Percentiles rank a stretch among this genome's conserved stretches.
Evolutionary conservation across 2,113 vertebrate genomes (phyloP).

Genomic region (Choloepus hoffmanni): DNA sequence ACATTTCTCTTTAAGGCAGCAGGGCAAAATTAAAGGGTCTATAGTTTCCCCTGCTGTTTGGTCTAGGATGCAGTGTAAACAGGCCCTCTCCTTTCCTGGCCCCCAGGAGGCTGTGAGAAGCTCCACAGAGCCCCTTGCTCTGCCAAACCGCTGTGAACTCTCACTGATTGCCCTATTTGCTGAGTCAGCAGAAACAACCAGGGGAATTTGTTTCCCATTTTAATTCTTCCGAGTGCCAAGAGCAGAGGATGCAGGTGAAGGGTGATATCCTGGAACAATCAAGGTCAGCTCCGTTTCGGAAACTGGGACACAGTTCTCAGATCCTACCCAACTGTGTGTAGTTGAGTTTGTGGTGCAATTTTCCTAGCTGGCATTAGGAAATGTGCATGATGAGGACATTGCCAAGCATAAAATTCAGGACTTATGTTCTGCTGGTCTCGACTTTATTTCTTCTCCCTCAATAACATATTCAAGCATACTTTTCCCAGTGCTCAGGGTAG

Average conservation of each 20-base stretch:
- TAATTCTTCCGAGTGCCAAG: constrained; percentile 62
- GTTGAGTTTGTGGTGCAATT: not conserved
- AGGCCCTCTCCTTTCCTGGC: constrained; percentile 47
- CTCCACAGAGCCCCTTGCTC: constrained; percentile 50
- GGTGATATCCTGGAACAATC: constrained; percentile 63
- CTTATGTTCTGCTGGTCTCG: not conserved
- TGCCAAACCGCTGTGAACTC: constrained; percentile 68
- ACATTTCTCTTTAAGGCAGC: constrained; percentile 75
- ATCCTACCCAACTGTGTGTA: constrained; percentile 34
- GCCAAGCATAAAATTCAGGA: not conserved
- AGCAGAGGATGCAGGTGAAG: constrained; percentile 55
- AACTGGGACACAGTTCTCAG: constrained; percentile 40
- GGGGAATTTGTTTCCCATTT: constrained; percentile 72
- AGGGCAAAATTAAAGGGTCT: constrained; percentile 73
- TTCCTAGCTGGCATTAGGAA: not conserved
- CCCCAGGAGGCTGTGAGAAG: constrained; percentile 47
- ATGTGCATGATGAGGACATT: not conserved
- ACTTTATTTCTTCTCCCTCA: not conserved
- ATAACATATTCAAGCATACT: not conserved
- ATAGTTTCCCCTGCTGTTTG: constrained; percentile 81
- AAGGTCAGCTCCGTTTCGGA: constrained; percentile 58
- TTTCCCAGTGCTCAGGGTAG: not conserved
- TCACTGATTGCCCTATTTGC: constrained; percentile 65
- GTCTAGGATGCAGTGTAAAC: constrained; percentile 81
- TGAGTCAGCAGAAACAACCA: constrained; percentile 79